A percentile compares a stretch with the other conserved stretches of the same genome.
These are phyloP conservation scores for Lucilia cuprina DNA, from an alignment of 1,140 invertebrate genomes.

Conservation along the genomic window DNA sequence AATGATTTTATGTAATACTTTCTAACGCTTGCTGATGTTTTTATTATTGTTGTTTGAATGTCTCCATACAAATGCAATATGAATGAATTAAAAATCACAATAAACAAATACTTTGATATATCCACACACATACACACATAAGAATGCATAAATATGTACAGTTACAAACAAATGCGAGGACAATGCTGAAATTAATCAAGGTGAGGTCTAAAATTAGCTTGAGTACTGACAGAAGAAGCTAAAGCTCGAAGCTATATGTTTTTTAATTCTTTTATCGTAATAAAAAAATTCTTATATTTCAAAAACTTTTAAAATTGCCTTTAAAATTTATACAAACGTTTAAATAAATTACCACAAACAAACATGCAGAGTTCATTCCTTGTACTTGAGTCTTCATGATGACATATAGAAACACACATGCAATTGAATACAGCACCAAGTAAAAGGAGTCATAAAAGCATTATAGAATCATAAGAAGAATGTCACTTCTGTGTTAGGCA, in stretches of 20 bases:
- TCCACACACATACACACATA: neutral
- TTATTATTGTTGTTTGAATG: neutral
- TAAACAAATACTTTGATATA: neutral
- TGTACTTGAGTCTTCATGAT: neutral
- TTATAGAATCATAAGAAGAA: conserved; percentile 2
- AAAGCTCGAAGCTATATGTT: too few relatives aligned
- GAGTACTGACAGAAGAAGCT: too few relatives aligned
- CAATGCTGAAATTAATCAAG: too few relatives aligned
- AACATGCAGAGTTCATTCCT: conserved; percentile 13
- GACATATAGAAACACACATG: neutral
- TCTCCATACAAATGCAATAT: neutral
- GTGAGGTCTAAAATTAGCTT: too few relatives aligned
- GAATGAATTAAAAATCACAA: conserved; percentile 15
- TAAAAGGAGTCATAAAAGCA: neutral
- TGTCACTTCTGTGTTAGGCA: conserved; percentile 33
- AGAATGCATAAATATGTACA: too few relatives aligned
- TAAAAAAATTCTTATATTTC: too few relatives aligned
- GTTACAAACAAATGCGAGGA: too few relatives aligned
- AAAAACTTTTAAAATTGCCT: too few relatives aligned
- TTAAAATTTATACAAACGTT: neutral
- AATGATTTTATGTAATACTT: neutral
- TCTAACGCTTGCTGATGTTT: neutral
- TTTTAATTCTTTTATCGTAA: too few relatives aligned
- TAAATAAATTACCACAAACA: neutral
- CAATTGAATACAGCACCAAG: neutral